phyloP scores from a whole-genome alignment of 1,140 invertebrate species.

The Brachionus plicatilis region DNA sequence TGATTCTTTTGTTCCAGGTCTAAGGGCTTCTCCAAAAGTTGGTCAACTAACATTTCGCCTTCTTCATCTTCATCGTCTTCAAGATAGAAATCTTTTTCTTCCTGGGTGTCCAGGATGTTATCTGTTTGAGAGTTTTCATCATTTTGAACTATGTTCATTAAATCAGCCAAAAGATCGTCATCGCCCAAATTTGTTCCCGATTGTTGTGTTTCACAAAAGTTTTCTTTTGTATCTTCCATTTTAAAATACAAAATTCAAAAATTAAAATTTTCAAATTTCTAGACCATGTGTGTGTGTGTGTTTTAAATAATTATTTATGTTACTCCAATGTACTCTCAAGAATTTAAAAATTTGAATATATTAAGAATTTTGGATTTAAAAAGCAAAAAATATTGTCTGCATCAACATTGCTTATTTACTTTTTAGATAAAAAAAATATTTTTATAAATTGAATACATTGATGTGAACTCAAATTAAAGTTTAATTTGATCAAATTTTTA shows the following conservation, averaged over 20 bases:
- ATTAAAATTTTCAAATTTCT: background rate
- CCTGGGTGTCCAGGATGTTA: background rate
- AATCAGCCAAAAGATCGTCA: constrained; percentile 25
- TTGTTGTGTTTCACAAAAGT: background rate
- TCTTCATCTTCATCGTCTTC: constrained; percentile 43
- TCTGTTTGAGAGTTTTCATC: background rate
- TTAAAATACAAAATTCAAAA: background rate
- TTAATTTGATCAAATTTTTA: too few relatives aligned
- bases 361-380: background rate
- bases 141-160: constrained; percentile 38
- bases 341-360: too few relatives aligned
- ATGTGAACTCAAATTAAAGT: too few relatives aligned
- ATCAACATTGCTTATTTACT: too few relatives aligned
- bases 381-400: background rate
- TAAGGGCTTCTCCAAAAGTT: constrained; percentile 21
- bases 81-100: constrained; percentile 41
- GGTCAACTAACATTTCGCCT: background rate
- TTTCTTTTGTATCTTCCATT: background rate
- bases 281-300: background rate
- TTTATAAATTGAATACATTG: too few relatives aligned
- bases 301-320: background rate
- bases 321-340: background rate
- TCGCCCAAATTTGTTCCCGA: background rate
- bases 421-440: too few relatives aligned
- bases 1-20: background rate